Evolutionary conservation across 64 coral and sea anemone species (phyloP).

Genomic region (Hydrozoanthus tunicans): DNA sequence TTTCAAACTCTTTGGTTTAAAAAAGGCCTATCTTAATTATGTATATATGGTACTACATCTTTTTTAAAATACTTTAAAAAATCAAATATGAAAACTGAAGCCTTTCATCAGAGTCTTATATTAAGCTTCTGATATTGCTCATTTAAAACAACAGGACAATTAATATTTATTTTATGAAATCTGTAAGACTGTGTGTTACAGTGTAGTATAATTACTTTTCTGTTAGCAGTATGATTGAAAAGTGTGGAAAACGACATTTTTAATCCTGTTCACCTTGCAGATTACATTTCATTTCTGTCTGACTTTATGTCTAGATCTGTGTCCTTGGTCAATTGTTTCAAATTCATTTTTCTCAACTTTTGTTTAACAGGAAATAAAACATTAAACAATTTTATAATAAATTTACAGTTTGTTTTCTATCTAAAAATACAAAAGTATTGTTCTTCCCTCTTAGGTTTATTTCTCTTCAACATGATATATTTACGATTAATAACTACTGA

Average conservation of each 20-base stretch:
- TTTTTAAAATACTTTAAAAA: no score
- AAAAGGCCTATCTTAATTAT: no score
- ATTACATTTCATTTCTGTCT: slow-evolving; percentile 36
- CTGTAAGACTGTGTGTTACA: no score
- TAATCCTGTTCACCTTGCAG: not conserved
- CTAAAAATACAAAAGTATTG: not conserved
- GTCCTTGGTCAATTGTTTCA: slow-evolving; percentile 38
- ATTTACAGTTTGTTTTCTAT: not conserved
- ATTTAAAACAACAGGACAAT: no score
- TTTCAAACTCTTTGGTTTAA: no score
- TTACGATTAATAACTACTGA: slow-evolving; percentile 4
- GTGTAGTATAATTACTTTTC: not conserved
- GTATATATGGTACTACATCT: no score
- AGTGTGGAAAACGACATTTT: not conserved
- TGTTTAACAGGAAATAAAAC: not conserved
- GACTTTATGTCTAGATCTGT: not conserved
- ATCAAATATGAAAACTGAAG: no score
- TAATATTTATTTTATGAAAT: no score
- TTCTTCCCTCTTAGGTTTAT: not conserved
- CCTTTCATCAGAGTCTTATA: no score
- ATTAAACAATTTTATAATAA: not conserved
- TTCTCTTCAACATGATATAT: slow-evolving; percentile 32
- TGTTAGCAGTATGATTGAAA: not conserved
- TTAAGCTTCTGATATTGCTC: no score
- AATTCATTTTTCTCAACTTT: not conserved